phyloP scores from a whole-genome alignment of 2,113 vertebrate species.

The Corydoras sp. region DNA sequence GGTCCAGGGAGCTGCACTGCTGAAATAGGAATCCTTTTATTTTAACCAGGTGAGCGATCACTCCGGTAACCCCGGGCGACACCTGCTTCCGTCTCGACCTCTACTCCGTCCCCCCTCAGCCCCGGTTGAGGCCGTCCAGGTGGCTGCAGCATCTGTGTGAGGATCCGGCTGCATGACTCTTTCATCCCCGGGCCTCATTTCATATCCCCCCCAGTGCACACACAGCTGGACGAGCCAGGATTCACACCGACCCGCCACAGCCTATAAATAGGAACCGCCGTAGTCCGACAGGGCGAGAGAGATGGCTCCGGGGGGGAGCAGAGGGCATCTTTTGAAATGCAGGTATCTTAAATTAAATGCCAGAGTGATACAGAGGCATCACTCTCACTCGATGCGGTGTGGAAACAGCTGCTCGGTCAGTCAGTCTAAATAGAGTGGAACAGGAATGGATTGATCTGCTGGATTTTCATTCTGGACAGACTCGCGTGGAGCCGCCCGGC shows the following conservation, averaged over 20 bases:
- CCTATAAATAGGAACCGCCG: conserved; percentile 37
- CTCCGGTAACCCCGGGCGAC: not conserved
- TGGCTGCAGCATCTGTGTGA: conserved; percentile 41
- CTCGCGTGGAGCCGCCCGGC: not conserved
- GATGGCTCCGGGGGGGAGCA: conserved; percentile 10
- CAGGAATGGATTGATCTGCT: conserved; percentile 1
- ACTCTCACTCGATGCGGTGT: not conserved
- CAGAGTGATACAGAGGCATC: conserved; percentile 1
- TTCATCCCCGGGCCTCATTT: conserved; percentile 24
- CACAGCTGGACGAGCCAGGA: conserved; percentile 39
- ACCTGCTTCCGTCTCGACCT: not conserved
- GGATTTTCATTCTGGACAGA: not conserved
- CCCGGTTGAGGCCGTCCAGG: conserved; percentile 34
- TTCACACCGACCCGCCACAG: conserved; percentile 20
- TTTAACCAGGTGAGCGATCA: not conserved
- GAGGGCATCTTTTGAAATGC: conserved; percentile 15
- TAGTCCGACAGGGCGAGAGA: conserved; percentile 23
- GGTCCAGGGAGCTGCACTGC: no score
- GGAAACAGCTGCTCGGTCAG: conserved; percentile 14
- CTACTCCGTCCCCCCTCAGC: not conserved
- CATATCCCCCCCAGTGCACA: conserved; percentile 10
- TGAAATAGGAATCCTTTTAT: no score
- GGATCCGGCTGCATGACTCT: conserved; percentile 10
- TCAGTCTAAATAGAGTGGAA: conserved; percentile 9
- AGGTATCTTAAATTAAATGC: conserved; percentile 13